phyloP scores from a whole-genome alignment of 1,140 invertebrate species.

The Catajapyx aquilonaris region DNA sequence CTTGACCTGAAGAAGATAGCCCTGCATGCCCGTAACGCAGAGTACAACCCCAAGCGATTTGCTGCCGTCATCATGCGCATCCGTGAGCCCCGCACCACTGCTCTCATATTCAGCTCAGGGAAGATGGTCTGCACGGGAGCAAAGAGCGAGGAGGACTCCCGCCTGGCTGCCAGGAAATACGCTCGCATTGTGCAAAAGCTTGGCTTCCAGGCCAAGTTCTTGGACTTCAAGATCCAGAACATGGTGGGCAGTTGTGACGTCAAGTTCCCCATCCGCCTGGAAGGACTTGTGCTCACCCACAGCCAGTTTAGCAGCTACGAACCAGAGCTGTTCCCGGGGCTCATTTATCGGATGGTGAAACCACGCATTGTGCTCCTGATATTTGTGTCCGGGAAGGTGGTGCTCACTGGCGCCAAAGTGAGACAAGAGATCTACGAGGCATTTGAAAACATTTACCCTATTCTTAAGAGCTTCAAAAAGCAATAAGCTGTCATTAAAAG shows the following conservation, averaged over 20 bases:
- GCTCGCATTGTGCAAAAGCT: slow-evolving; percentile 98
- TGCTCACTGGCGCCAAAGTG: slow-evolving; percentile 94
- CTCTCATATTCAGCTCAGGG: slow-evolving; percentile 96
- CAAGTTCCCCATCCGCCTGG: slow-evolving; percentile 93
- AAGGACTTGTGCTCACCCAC: slow-evolving; percentile 90
- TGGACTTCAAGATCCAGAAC: slow-evolving; percentile 99
- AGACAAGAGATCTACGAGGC: slow-evolving; percentile 97
- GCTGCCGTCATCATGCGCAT: slow-evolving; percentile 99
- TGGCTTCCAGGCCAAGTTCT: slow-evolving; percentile 91
- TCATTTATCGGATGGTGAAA: slow-evolving; percentile 99
- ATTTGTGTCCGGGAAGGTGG: slow-evolving; percentile 97
- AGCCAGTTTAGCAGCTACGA: slow-evolving; percentile 91
- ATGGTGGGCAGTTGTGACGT: slow-evolving; percentile 99
- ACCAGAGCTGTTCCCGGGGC: slow-evolving; percentile 87
- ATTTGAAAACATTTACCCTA: slow-evolving; percentile 99
- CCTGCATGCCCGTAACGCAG: slow-evolving; percentile 94
- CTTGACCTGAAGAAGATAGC: slow-evolving; percentile 95
- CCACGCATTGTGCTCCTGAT: slow-evolving; percentile 97
- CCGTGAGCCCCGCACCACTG: slow-evolving; percentile 92
- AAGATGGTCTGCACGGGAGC: slow-evolving; percentile 99
- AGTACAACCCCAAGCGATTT: slow-evolving; percentile 99
- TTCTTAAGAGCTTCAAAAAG: slow-evolving; percentile 97
- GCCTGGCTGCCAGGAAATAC: slow-evolving; percentile 93
- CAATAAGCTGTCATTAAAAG: too few relatives aligned
- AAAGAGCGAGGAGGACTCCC: slow-evolving; percentile 95